A percentile compares a stretch with the other conserved stretches of the same genome.
Conservation (phyloP, 2,797 vertebrate species). For the Catamblyrhynchus diadema region DNA sequence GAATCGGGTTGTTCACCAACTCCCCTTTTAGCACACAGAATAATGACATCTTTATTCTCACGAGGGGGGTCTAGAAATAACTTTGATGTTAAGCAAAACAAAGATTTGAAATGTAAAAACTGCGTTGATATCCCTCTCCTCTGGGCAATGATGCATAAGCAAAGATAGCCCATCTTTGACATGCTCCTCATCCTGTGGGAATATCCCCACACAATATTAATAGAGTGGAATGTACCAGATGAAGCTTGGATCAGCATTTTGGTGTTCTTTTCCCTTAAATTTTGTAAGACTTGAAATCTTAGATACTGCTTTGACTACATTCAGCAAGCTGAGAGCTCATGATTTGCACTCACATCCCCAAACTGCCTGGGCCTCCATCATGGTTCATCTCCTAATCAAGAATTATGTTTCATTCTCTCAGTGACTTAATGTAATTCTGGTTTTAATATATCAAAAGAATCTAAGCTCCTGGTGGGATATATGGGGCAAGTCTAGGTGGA, state of each 20-base stretch:
- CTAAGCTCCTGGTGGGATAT: neutral
- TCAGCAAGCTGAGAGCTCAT: neutral
- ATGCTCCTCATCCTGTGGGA: neutral
- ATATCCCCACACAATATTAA: neutral
- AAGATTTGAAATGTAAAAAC: neutral
- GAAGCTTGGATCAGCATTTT: neutral
- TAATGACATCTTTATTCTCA: neutral
- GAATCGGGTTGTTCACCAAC: neutral
- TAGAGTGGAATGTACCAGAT: neutral
- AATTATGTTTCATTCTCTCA: neutral
- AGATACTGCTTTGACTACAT: neutral
- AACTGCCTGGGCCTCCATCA: neutral
- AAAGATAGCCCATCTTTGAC: neutral
- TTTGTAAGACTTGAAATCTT: neutral
- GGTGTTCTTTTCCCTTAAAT: neutral
- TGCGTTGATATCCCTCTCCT: neutral
- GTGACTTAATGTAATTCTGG: neutral
- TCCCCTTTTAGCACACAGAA: neutral
- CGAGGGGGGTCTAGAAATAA: neutral
- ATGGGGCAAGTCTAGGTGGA: neutral
- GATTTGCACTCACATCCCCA: neutral
- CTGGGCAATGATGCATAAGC: neutral
- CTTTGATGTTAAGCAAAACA: constrained; percentile 8
- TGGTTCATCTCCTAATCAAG: neutral
- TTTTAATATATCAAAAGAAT: neutral